Evolutionary conservation across 2,888 invertebrate genomes (phyloP).

Genomic region (Synanthedon formicaeformis): DNA sequence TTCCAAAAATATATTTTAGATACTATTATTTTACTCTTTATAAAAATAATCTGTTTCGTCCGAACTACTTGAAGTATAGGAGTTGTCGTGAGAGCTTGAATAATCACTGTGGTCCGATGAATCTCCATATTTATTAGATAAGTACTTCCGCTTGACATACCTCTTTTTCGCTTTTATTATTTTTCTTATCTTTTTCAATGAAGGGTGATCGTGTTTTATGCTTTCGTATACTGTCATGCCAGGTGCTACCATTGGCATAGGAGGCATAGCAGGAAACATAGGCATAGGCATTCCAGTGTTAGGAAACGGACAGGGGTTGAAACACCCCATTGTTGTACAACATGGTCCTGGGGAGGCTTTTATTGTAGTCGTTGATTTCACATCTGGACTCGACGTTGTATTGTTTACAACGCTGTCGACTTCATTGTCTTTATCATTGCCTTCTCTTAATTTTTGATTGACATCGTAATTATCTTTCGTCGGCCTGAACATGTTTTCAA

Average conservation of each 20-base stretch:
- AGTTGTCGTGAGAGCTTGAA: background rate
- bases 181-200: constrained; percentile 24
- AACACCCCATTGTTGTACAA: constrained; percentile 3
- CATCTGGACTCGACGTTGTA: background rate
- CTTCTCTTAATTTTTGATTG: background rate
- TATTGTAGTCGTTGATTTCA: background rate
- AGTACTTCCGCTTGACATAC: no score
- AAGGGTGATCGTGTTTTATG: constrained; percentile 47
- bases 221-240: constrained; percentile 36
- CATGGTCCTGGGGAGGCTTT: constrained; percentile 1
- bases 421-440: background rate
- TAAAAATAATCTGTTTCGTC: no score
- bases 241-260: constrained; percentile 26
- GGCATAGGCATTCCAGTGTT: constrained; percentile 6
- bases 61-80: no score
- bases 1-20: no score
- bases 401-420: background rate
- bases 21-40: no score
- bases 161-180: constrained; percentile 13
- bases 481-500: background rate
- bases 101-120: background rate
- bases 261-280: constrained; percentile 7
- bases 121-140: background rate
- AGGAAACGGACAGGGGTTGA: constrained; percentile 2
- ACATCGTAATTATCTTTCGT: background rate